Base-by-base conservation (phyloP, 1,140 invertebrate genomes). In the Hestina assimilis region DNA sequence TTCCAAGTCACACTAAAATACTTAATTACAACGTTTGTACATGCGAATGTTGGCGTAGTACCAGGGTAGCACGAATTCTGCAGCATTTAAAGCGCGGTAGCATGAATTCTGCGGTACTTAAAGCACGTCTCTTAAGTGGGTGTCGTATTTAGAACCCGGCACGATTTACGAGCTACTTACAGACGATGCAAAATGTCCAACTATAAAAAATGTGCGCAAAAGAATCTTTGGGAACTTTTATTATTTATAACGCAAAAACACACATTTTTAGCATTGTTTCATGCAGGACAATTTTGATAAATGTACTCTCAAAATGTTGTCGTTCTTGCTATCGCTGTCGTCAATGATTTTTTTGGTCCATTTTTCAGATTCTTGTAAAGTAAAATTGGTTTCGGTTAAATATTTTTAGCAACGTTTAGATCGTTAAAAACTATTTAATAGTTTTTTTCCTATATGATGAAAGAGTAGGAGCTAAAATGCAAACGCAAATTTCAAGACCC, bases 281-380 rank as follows among this genome's bases (percentile, higher is more conserved):
- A 42, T 31, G 12, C 51, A 20, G 29, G 20, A 40, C 45, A 54
- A 54, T 54, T 54, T 45, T 45, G 51, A 54, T 29, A 33, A 54
- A 54, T 54, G 51, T 17, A 24, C 51, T 54, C 41, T 54, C 51
- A 45, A 35, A 54, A 45, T n/a, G 11, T 54, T 54, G 24, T 17
- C 33, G 33, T 38, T 21, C 20, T 45, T 41, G 28, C 41, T 33
- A 31, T 42, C 28, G 40, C 11, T 2, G 20, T 12, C 12, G 20
- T 23, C n/a, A 33, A 53, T 54, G 45, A 54, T 42, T n/a, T 45
- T 45, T 54, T 26, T 48, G 45, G 33, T 38, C 19, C 33, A 17
- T 38, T 38, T 38, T n/a, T n/a, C 33, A 9, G 33, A 38, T 38
- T 19, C 33, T 19, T 38, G 33, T 38, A n/a, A n/a, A n/a, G 12